These are phyloP conservation scores for Nibea coibor DNA, from an alignment of 2,113 vertebrate genomes.

Conservation along the genomic window DNA sequence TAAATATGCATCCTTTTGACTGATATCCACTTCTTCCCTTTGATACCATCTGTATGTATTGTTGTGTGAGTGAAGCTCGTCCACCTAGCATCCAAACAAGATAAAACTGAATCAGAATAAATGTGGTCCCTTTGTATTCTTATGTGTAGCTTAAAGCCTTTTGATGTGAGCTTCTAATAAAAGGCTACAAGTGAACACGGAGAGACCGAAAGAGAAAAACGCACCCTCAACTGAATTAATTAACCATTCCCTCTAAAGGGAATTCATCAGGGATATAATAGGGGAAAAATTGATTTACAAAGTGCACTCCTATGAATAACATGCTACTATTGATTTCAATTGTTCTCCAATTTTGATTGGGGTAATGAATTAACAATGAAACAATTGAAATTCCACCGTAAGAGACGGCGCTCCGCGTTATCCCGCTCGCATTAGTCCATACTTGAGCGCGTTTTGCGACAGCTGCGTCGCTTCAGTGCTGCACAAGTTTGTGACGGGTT, in stretches of 20 bases:
- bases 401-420: background rate
- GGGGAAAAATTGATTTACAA: conserved; percentile 76
- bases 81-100: conserved; percentile 10
- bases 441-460: background rate
- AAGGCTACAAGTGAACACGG: conserved; percentile 17
- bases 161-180: conserved; percentile 30
- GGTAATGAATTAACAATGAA: conserved; percentile 66
- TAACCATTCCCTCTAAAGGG: conserved; percentile 66
- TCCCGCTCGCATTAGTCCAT: background rate
- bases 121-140: conserved; percentile 6
- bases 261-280: conserved; percentile 77
- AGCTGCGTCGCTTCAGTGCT: conserved; percentile 10
- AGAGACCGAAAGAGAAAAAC: conserved; percentile 42
- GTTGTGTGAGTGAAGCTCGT: background rate
- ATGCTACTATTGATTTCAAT: conserved; percentile 71
- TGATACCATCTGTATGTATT: conserved; percentile 18
- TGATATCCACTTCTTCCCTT: background rate
- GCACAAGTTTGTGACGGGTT: background rate
- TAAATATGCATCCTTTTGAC: background rate
- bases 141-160: conserved; percentile 28
- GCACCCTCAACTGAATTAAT: conserved; percentile 69
- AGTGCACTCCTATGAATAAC: conserved; percentile 76
- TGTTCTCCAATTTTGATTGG: conserved; percentile 57
- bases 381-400: conserved; percentile 16
- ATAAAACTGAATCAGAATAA: conserved; percentile 19